These are phyloP conservation scores for Delichon dasypus DNA, from an alignment of 2,797 vertebrate genomes.

Conservation along the genomic window DNA sequence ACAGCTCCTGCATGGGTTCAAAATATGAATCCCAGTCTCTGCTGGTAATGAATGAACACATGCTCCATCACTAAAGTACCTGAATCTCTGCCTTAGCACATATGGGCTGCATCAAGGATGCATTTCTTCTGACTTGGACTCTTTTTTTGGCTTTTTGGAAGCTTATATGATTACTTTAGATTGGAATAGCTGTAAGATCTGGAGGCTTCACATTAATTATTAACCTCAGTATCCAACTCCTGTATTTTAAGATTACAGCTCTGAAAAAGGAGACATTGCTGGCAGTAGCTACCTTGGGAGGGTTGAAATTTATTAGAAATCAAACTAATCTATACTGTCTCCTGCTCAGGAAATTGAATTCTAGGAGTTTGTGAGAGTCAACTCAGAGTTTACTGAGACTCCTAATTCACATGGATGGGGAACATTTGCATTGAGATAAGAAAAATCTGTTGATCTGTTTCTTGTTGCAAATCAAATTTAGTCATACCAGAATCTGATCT, in stretches of 20 bases:
- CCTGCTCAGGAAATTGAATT: constrained; percentile 49
- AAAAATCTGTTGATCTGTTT: constrained; percentile 35
- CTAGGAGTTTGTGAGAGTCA: constrained; percentile 9
- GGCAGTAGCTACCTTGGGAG: constrained; percentile 10
- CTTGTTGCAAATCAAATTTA: constrained; percentile 26
- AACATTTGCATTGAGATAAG: constrained; percentile 32
- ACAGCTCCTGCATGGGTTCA: neutral
- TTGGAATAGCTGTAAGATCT: constrained; percentile 27
- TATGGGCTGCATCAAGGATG: neutral
- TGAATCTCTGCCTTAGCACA: neutral
- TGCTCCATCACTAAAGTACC: neutral
- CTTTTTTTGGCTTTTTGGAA: constrained; percentile 15
- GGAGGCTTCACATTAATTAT: constrained; percentile 57
- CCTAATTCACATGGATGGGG: constrained; percentile 4
- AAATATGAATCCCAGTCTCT: neutral
- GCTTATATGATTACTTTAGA: constrained; percentile 26
- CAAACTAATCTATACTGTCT: constrained; percentile 55
- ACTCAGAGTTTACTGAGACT: constrained; percentile 7
- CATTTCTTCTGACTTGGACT: neutral
- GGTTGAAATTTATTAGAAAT: constrained; percentile 57
- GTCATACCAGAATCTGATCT: neutral
- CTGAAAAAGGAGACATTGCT: constrained; percentile 22
- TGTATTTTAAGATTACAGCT: constrained; percentile 43
- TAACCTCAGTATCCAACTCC: constrained; percentile 32
- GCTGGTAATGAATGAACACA: neutral